These are phyloP conservation scores for Incurvaria masculella DNA, from an alignment of 2,888 invertebrate species.

Conservation along the genomic window DNA sequence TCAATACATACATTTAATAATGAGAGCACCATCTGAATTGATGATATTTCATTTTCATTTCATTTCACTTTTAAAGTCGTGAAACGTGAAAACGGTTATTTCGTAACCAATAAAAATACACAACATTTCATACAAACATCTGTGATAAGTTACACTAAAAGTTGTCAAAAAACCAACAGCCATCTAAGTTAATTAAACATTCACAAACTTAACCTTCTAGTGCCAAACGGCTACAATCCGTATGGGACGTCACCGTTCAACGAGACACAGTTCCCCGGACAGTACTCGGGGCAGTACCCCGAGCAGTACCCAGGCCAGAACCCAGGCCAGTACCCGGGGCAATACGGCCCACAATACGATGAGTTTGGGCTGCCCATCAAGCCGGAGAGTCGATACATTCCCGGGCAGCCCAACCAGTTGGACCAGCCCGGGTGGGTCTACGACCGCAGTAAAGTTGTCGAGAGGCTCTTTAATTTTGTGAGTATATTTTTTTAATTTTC, in stretches of 20 bases:
- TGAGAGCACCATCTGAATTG: too few species aligned
- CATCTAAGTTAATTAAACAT: too few species aligned
- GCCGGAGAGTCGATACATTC: conserved; percentile 21
- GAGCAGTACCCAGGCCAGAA: neutral
- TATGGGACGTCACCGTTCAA: conserved; percentile 36
- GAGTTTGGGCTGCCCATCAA: conserved; percentile 23
- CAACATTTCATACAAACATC: too few species aligned
- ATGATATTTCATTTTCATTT: too few species aligned
- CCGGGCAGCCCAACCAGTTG: conserved; percentile 48
- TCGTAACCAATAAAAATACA: too few species aligned
- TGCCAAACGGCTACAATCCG: neutral
- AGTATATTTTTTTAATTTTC: conserved; percentile 25
- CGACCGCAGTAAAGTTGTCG: conserved; percentile 55
- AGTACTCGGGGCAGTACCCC: neutral
- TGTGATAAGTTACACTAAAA: too few species aligned
- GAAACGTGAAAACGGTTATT: too few species aligned
- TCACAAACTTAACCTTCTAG: too few species aligned
- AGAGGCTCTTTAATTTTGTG: conserved; percentile 73
- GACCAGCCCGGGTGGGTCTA: conserved; percentile 55
- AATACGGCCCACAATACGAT: conserved; percentile 16
- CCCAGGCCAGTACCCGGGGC: neutral
- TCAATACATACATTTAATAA: too few species aligned
- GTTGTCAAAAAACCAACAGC: too few species aligned
- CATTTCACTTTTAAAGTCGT: too few species aligned
- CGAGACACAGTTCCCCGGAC: neutral